phyloP scores from a whole-genome alignment of 2,113 vertebrate genomes.

The Mus musculus region GRCm39 chr5:108727501-108728000 shows the following conservation, averaged over 20 bases:
- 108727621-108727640: too few species aligned
- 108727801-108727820: neutral
- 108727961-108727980: neutral
- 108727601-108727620: too few species aligned
- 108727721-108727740: too few species aligned
- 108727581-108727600: too few species aligned
- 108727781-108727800: neutral
- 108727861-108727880: neutral
- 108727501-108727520: too few species aligned
- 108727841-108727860: neutral
- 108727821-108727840: neutral
- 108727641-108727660: too few species aligned
- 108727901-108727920: neutral
- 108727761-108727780: neutral
- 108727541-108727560: too few species aligned
- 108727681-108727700: too few species aligned
- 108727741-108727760: neutral
- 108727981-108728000: neutral
- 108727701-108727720: too few species aligned
- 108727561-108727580: too few species aligned
- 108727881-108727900: neutral
- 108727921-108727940: neutral
- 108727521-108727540: too few species aligned
- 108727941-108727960: neutral
- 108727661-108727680: too few species aligned